Evolutionary conservation across 2,113 vertebrate species (phyloP).

Genomic region (Strix uralensis): DNA sequence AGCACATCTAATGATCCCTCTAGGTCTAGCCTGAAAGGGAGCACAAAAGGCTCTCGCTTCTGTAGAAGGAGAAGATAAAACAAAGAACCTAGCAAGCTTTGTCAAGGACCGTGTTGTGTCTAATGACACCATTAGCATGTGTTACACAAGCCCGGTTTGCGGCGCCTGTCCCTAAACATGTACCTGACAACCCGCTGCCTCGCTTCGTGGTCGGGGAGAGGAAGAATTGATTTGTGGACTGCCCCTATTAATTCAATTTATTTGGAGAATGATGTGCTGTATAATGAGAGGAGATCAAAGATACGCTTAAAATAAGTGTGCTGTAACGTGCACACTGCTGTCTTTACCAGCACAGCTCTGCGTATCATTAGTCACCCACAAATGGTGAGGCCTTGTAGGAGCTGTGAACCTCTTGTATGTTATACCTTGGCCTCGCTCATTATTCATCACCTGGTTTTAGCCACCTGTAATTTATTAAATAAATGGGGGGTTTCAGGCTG

Average conservation of each 20-base stretch:
- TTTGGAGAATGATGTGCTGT: background rate
- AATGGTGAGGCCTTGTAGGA: background rate
- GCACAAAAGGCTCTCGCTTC: background rate
- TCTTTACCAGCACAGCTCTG: background rate
- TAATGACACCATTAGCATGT: background rate
- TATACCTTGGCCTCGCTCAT: background rate
- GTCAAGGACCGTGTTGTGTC: background rate
- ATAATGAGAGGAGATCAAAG: background rate
- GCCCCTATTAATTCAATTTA: background rate
- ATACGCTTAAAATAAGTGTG: background rate
- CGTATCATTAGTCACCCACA: background rate
- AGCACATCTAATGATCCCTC: background rate
- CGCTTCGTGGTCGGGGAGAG: background rate
- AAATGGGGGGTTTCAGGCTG: background rate
- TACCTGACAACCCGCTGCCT: background rate
- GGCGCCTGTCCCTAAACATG: background rate
- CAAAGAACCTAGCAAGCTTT: background rate
- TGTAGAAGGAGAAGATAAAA: background rate
- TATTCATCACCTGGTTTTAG: background rate
- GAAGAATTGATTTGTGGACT: background rate
- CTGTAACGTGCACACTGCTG: background rate
- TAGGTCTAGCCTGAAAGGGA: background rate
- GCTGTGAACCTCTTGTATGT: background rate
- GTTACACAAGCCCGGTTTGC: background rate
- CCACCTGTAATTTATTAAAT: background rate